Evolutionary conservation across 2,113 vertebrate species (phyloP).

Genomic region (Corapipo altera): DNA sequence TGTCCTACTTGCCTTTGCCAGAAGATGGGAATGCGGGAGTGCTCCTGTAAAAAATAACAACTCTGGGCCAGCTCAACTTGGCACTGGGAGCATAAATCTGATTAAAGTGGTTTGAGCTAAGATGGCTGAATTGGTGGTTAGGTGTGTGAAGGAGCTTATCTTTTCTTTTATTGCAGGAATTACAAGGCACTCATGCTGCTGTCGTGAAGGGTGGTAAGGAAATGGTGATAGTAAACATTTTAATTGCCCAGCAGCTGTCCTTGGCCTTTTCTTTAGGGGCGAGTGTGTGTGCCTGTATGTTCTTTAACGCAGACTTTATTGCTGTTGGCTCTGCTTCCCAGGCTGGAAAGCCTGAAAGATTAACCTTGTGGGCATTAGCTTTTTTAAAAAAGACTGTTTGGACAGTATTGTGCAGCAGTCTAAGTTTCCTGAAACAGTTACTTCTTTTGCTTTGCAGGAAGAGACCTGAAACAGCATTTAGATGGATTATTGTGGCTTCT

Average conservation of each 20-base stretch:
- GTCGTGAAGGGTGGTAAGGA: neutral
- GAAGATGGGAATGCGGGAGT: neutral
- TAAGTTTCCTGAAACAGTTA: neutral
- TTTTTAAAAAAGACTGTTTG: neutral
- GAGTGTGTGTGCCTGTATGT: neutral
- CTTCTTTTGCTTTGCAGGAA: neutral
- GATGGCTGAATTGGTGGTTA: neutral
- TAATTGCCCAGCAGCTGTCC: neutral
- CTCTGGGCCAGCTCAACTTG: neutral
- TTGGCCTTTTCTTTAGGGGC: neutral
- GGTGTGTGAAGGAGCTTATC: neutral
- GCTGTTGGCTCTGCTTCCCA: neutral
- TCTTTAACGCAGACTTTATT: neutral
- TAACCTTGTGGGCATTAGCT: neutral
- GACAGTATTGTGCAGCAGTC: neutral
- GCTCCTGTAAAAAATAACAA: neutral
- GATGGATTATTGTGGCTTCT: neutral
- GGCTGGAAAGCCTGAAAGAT: neutral
- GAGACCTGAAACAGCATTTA: neutral
- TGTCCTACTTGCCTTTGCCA: neutral
- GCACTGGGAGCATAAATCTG: neutral
- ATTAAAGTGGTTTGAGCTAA: neutral
- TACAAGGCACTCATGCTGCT: neutral
- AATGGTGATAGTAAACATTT: neutral
- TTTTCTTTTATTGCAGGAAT: neutral